Evolutionary conservation across 2,888 invertebrate species (phyloP), one percentile per base, ranked within the genome.

Genomic region (Saturnia pavonia): DNA sequence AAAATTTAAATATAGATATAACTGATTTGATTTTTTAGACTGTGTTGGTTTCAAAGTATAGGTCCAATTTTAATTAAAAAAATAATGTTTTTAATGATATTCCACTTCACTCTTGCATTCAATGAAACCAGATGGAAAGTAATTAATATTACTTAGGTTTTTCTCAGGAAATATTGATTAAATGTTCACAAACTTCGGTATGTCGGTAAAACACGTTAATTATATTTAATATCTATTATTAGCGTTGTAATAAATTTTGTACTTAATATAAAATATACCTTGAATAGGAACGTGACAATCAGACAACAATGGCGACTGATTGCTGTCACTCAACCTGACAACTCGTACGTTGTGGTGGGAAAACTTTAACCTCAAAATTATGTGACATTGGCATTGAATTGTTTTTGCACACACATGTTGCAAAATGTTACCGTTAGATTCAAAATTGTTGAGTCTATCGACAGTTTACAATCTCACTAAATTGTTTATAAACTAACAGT

Each of bases 301-400:
- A 8, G 12, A 60, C 25, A 60, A 60, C 57, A 60, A 60, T 60
- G 57, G 57, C 57, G 57, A 19, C 57, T 60, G 57, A 60, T 60
- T 60, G 25, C 57, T 60, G 57, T 60, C 57, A 60, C 27, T 60
- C 57, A 27, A 60, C 25, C 3, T 27, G 57, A 60, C 57, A 60
- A 12, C 27, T 11, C 25, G 57, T 14, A 27, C 27, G 16, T 6
- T 19, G 57, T 25, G 57, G 57, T 14, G 25, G 14, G 25, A 60
- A 27, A 60, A 60, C 8, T 9, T 11, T 25, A 60, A 60, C 57
- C 57, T 60, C 57, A 60, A 60, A 60, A 19, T 60, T 6, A 12
- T n/a, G n/a, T n/a, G n/a, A n/a, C n/a, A n/a, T n/a, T n/a, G n/a
- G 14, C 9, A 22, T 54, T 6, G 16, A 51, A 25, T 57, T 25